Evolutionary conservation across 1,140 invertebrate species (phyloP), one percentile per base, ranked within the genome.

Genomic region (Aphaenogaster ashmeadi): DNA sequence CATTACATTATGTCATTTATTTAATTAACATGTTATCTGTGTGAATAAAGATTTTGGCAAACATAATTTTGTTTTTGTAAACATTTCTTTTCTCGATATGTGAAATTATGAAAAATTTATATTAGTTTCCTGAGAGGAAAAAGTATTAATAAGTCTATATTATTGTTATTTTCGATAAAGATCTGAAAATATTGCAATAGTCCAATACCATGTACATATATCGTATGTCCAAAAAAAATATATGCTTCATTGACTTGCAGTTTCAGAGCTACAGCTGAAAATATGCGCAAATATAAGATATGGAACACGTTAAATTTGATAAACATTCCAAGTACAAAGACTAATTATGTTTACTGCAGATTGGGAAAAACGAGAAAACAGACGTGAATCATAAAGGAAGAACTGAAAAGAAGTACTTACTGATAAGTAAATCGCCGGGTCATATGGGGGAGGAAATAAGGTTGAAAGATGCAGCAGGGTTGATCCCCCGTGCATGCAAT

Each of bases 341-440:
- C 5, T 86, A 44, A 86, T 18, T 50, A 74, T 62, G 21, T 47
- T 86, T 66, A 41, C 27, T 87, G 66, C 44, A 50, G 38, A 88
- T 60, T 54, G 69, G 3, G 58, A 69, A 62, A 33, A 56, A 60
- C 47, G 56, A 78, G 75, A 67, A 79, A 56, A 80, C 41, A 78
- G 47, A 41, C 27, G 11, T 27, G 64, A 52, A 44, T 33, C n/a
- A 50, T 87, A 50, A 75, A 66, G 72, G 60, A 56, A 87, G 86
- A 88, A n/a, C n/a, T 79, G 80, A 79, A 90, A 87, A 90, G 60
- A 92, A 60, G 74, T 94, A 95, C 94, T 95, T 92, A 95, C 94
- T 95, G 91, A 94, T 88, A 92, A 94, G 89, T 89, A 94, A 94
- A 88, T 94, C 89, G 91, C 92, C 94, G 87, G 92, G 91, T 95